Percentiles rank a stretch among this genome's conserved stretches.
These are phyloP conservation scores for Trachelus troglodyta DNA, from an alignment of 2,888 invertebrate species.

Conservation along the genomic window DNA sequence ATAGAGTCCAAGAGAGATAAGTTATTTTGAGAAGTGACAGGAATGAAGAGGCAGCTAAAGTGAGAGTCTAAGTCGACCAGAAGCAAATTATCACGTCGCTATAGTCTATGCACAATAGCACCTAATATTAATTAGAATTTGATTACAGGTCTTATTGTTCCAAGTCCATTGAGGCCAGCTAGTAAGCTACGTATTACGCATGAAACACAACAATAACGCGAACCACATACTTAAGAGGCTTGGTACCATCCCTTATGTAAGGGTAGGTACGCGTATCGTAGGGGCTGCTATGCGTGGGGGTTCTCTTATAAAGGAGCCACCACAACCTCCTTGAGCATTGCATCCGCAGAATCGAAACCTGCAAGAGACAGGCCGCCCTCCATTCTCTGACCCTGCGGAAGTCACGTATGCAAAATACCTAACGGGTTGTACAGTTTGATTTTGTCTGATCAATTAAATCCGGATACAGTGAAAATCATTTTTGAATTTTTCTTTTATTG, in stretches of 20 bases:
- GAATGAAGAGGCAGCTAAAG: not conserved
- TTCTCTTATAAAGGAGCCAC: slow-evolving; percentile 40
- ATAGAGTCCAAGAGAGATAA: no score
- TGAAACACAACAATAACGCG: slow-evolving; percentile 32
- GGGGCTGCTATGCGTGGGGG: slow-evolving; percentile 34
- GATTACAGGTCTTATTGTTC: slow-evolving; percentile 24
- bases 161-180: slow-evolving; percentile 14
- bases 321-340: slow-evolving; percentile 34
- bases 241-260: slow-evolving; percentile 1
- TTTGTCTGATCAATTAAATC: not conserved
- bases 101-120: slow-evolving; percentile 29
- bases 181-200: slow-evolving; percentile 18
- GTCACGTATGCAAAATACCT: not conserved
- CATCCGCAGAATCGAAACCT: slow-evolving; percentile 34
- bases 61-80: not conserved
- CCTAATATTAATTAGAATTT: slow-evolving; percentile 40
- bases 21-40: not conserved
- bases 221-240: slow-evolving; percentile 19
- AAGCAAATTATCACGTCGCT: slow-evolving; percentile 14
- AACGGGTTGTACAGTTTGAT: not conserved
- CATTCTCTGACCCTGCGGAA: not conserved
- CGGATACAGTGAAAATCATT: slow-evolving; percentile 1
- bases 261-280: slow-evolving; percentile 20
- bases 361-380: slow-evolving; percentile 23
- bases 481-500: not conserved